Evolutionary conservation across 2,888 invertebrate genomes (phyloP).

Genomic region (Lamellibrachia columna): DNA sequence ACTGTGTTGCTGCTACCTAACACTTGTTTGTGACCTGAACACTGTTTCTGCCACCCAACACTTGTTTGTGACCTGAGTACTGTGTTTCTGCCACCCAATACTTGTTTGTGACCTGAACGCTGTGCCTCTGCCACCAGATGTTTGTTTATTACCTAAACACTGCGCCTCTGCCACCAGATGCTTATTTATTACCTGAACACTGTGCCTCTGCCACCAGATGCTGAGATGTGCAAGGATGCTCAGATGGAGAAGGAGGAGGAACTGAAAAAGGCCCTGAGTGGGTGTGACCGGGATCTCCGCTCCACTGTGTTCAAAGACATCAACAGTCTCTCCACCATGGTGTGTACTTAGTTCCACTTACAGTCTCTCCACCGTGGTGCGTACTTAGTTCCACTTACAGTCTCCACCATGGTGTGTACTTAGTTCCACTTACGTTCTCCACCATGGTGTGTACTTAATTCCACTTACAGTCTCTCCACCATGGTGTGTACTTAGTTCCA

Average conservation of each 20-base stretch:
- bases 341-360: too few relatives aligned
- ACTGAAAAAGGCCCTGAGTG: constrained; percentile 35
- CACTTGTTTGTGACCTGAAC: background rate
- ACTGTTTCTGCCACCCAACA: background rate
- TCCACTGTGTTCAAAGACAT: constrained; percentile 20
- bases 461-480: too few relatives aligned
- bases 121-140: background rate
- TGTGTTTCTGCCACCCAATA: too few relatives aligned
- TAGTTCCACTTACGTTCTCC: too few relatives aligned
- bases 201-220: background rate
- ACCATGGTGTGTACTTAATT: too few relatives aligned
- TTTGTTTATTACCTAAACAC: background rate
- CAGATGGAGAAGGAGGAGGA: constrained; percentile 42
- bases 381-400: too few relatives aligned
- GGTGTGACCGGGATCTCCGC: background rate
- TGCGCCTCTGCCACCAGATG: background rate
- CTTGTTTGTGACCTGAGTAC: background rate
- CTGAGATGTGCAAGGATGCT: constrained; percentile 36
- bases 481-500: too few relatives aligned
- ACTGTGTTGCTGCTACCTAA: background rate
- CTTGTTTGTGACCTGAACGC: background rate
- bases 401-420: too few relatives aligned
- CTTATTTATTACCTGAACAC: background rate
- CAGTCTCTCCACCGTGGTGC: too few relatives aligned
- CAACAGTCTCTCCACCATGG: constrained; percentile 16